Base-by-base conservation (phyloP, 2,888 invertebrate genomes). In the Tholera decimalis region DNA sequence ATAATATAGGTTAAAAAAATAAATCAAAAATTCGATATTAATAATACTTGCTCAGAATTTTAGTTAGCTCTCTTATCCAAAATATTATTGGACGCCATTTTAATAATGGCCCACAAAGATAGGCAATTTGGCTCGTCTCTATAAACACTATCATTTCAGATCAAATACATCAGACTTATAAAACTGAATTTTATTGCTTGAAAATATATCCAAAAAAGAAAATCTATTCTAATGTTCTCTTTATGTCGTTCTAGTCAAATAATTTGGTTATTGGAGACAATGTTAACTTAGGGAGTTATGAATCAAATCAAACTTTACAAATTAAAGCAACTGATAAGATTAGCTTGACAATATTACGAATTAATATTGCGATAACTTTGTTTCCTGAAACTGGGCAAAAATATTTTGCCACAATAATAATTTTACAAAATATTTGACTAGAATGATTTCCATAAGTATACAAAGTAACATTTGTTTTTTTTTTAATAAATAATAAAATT, bases 1-100 rank as follows among this genome's bases (percentile, higher is more conserved):
- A 64, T 64, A 60, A 43, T 58, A 54, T 55, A 74, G 18, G 41
- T 65, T 66, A 71, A 50, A 73, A 69, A 76, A 68, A 79, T 67
- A 65, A 68, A 60, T 46, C 43, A 71, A 61, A 69, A 13, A 56
- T 77, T 61, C 22, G 41, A 58, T 11, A 49, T 15, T 9, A 30
- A 46, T 78, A 51, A 63, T 74, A 63, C 56, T 74, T 20, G 20
- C 43, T 73, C 63, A 58, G 50, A 59, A 55, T 57, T 55, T 51
- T 28, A 8, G 20, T 15, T 3, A 22, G 15, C 13, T 15, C 30
- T 22, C 9, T n/a, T 26, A 37, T 18, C 46, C 24, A 53, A 30
- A 33, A 26, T 20, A 4, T 7, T 3, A 41, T 62, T 58, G 46
- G 46, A 53, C 28, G 39, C n/a, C n/a, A 35, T 39, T 65, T 41